phyloP scores from a whole-genome alignment of 2,888 invertebrate species.

The Andrena fulva region DNA sequence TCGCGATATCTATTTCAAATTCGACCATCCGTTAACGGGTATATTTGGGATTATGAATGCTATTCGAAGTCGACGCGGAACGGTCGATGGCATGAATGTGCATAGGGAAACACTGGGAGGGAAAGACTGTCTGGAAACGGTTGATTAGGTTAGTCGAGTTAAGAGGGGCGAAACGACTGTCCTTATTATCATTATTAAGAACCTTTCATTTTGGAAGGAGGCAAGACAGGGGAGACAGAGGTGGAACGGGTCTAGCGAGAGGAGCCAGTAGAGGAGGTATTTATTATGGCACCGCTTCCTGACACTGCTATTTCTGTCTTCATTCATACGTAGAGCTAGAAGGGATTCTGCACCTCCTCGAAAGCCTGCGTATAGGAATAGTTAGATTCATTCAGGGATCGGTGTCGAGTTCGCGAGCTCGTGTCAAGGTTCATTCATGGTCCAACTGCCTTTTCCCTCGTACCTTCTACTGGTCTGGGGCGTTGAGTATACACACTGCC shows the following conservation, averaged over 20 bases:
- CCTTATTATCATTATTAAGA: slow-evolving; percentile 75
- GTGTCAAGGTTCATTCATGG: slow-evolving; percentile 74
- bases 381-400: slow-evolving; percentile 75
- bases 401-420: slow-evolving; percentile 65
- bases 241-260: slow-evolving; percentile 45
- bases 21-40: slow-evolving; percentile 45
- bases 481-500: background rate
- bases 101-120: slow-evolving; percentile 56
- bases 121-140: slow-evolving; percentile 61
- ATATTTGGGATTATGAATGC: slow-evolving; percentile 54
- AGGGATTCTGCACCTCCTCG: slow-evolving; percentile 61
- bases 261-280: slow-evolving; percentile 71
- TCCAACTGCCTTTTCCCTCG: slow-evolving; percentile 56
- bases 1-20: slow-evolving; percentile 49
- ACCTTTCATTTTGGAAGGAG: slow-evolving; percentile 57
- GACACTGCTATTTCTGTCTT: slow-evolving; percentile 76
- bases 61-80: slow-evolving; percentile 54
- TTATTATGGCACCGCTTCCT: slow-evolving; percentile 79
- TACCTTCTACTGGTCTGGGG: slow-evolving; percentile 14
- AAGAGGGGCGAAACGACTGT: slow-evolving; percentile 69
- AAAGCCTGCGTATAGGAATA: slow-evolving; percentile 66
- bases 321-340: slow-evolving; percentile 75
- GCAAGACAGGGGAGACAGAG: slow-evolving; percentile 46
- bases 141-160: slow-evolving; percentile 71
- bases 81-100: slow-evolving; percentile 47